These are phyloP conservation scores for Pararge aegeria DNA, from an alignment of 1,140 invertebrate species.

Conservation along the genomic window DNA sequence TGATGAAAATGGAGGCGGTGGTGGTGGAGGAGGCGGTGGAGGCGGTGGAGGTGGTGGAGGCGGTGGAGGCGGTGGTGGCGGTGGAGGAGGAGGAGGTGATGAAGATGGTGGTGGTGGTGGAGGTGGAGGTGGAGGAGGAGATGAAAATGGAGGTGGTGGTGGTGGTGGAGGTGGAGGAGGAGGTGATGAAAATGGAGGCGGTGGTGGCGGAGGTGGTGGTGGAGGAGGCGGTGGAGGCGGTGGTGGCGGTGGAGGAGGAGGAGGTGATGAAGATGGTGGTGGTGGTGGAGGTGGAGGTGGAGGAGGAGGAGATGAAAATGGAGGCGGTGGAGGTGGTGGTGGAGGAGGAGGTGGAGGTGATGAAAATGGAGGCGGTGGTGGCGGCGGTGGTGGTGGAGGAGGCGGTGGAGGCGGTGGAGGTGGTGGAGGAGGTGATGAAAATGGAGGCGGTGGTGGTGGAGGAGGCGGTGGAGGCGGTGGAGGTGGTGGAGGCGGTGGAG, in stretches of 20 bases:
- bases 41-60: no score
- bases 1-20: no score
- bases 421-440: no score
- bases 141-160: neutral
- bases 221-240: neutral
- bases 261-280: neutral
- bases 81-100: slow-evolving; percentile 7
- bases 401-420: no score
- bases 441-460: no score
- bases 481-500: no score
- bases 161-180: neutral
- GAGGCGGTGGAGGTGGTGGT: slow-evolving; percentile 5
- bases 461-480: no score
- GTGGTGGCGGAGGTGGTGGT: neutral
- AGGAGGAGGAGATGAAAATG: slow-evolving; percentile 5
- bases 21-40: no score
- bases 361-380: slow-evolving; percentile 8
- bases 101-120: neutral
- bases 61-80: slow-evolving; percentile 10
- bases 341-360: slow-evolving; percentile 11
- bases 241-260: neutral
- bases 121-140: neutral
- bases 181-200: neutral
- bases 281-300: neutral
- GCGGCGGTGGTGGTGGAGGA: no score